Evolutionary conservation across 2,113 vertebrate genomes (phyloP).

Genomic region (Dolichallabes microphthalmus): DNA sequence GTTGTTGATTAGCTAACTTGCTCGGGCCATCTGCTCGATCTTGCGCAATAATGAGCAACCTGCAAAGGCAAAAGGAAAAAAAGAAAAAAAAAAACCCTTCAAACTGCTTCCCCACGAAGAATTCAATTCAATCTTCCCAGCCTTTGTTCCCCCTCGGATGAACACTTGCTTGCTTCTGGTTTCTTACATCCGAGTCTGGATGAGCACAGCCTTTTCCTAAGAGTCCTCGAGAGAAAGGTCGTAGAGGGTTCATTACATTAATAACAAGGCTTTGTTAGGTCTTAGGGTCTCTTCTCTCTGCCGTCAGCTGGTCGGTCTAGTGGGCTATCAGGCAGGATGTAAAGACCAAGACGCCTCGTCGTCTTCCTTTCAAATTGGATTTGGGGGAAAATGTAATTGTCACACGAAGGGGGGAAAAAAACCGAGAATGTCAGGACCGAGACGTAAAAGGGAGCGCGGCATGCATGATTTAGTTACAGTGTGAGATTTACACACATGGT

Average conservation of each 20-base stretch:
- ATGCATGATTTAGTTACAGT: neutral
- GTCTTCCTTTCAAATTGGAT: constrained; percentile 34
- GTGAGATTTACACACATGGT: neutral
- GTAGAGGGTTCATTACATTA: neutral
- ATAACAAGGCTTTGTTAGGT: neutral
- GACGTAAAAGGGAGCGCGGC: neutral
- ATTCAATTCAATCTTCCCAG: neutral
- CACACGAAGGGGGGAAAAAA: neutral
- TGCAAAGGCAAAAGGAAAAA: constrained; percentile 3
- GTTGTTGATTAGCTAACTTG: constrained; percentile 53
- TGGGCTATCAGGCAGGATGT: neutral
- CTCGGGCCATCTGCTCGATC: constrained; percentile 48
- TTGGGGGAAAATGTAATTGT: constrained; percentile 34
- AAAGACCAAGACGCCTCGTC: constrained; percentile 10
- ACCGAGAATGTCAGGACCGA: neutral
- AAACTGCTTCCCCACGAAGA: neutral
- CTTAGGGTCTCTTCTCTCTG: neutral
- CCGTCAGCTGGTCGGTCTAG: neutral
- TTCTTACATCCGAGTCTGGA: neutral
- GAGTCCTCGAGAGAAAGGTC: neutral
- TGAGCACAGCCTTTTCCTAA: neutral
- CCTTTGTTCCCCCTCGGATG: constrained; percentile 14
- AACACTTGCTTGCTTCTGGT: neutral
- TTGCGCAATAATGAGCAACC: constrained; percentile 34
- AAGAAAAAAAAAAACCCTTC: constrained; percentile 4